Evolutionary conservation across 2,888 invertebrate genomes (phyloP).

Genomic region (Hartigia nigra): DNA sequence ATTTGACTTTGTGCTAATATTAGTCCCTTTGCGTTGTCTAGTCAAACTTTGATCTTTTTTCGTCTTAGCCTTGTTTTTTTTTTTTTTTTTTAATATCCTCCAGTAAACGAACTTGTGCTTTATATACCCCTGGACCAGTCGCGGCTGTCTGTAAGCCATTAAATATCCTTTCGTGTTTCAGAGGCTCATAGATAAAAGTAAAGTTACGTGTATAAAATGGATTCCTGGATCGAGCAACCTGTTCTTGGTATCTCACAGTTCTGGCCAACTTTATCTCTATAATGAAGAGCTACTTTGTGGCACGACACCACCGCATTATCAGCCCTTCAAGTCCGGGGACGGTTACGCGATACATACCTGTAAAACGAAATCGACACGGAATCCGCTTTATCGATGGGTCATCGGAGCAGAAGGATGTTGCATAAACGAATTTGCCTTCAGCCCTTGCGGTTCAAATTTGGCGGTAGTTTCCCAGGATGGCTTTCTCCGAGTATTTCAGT

Average conservation of each 20-base stretch:
- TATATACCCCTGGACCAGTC: not conserved
- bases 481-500: conserved; percentile 94
- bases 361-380: conserved; percentile 94
- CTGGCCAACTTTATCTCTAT: conserved; percentile 97
- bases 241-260: conserved; percentile 94
- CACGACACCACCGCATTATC: conserved; percentile 91
- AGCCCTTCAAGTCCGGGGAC: conserved; percentile 94
- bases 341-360: conserved; percentile 95
- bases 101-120: not conserved
- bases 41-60: not conserved
- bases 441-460: conserved; percentile 91
- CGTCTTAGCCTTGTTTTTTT: not conserved
- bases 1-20: not conserved
- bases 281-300: conserved; percentile 95
- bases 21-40: not conserved
- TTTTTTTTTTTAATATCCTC: not conserved
- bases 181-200: conserved; percentile 92
- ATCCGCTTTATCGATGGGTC: conserved; percentile 94
- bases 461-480: conserved; percentile 97
- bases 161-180: conserved; percentile 66
- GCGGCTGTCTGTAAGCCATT: not conserved
- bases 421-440: conserved; percentile 98
- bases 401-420: conserved; percentile 83
- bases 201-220: conserved; percentile 98
- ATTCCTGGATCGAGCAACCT: conserved; percentile 94